phyloP scores from a whole-genome alignment of 2,888 invertebrate genomes.

The Chymomyza procnemis region DNA sequence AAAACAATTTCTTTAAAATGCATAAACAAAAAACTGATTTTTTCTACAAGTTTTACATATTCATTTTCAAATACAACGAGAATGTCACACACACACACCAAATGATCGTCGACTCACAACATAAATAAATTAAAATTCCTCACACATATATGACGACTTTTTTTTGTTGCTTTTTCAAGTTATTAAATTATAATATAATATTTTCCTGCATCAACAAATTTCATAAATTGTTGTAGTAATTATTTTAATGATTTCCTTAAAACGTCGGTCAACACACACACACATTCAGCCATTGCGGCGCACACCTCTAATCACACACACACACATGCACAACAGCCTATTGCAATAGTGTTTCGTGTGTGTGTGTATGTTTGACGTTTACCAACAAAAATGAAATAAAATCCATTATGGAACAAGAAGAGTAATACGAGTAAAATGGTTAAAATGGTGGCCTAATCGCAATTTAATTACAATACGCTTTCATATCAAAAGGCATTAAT shows the following conservation, averaged over 20 bases:
- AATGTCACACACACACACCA: too few relatives aligned
- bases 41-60: too few relatives aligned
- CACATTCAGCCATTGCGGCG: neutral
- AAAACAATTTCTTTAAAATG: too few relatives aligned
- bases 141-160: constrained; percentile 5
- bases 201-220: constrained; percentile 53
- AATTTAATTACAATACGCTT: constrained; percentile 78
- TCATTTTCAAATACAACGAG: too few relatives aligned
- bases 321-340: neutral
- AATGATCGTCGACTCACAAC: too few relatives aligned
- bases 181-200: constrained; percentile 51
- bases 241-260: constrained; percentile 78
- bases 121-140: neutral
- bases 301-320: neutral
- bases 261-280: constrained; percentile 46
- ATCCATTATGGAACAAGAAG: constrained; percentile 66
- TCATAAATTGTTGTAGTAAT: constrained; percentile 71
- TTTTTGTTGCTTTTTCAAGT: constrained; percentile 29
- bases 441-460: constrained; percentile 79
- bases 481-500: constrained; percentile 74
- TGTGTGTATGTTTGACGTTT: neutral
- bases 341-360: neutral
- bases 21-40: too few relatives aligned
- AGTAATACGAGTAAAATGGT: constrained; percentile 66
- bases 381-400: constrained; percentile 55